Conservation (phyloP, 2,797 vertebrate species). For the Halcyon smyrnensis region DNA sequence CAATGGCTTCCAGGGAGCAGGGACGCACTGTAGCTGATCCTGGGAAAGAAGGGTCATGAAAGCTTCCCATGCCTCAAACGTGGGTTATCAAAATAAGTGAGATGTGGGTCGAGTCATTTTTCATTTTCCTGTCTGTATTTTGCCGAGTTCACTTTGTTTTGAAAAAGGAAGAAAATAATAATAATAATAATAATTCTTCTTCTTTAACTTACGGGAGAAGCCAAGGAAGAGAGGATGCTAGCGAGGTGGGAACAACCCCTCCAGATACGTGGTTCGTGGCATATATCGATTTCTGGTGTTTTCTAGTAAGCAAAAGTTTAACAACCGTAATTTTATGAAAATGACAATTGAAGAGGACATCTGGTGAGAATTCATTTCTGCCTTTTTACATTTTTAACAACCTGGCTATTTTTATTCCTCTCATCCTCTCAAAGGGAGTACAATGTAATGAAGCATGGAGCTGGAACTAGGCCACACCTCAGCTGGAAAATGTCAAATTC, state of each 20-base stretch:
- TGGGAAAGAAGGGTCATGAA: background rate
- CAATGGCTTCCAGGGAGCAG: background rate
- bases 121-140: background rate
- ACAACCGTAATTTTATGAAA: conserved; percentile 63
- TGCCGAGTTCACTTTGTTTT: background rate
- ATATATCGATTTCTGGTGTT: background rate
- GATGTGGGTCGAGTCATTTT: background rate
- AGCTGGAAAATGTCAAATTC: conserved; percentile 86
- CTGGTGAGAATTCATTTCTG: conserved; percentile 79
- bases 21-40: background rate
- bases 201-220: background rate
- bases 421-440: conserved; percentile 78
- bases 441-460: conserved; percentile 80
- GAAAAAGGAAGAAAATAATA: background rate
- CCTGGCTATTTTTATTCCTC: conserved; percentile 82
- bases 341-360: conserved; percentile 75
- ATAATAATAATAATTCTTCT: no score
- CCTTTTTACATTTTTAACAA: conserved; percentile 81
- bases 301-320: conserved; percentile 37
- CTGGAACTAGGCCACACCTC: conserved; percentile 83
- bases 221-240: background rate
- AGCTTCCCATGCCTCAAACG: background rate
- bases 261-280: background rate
- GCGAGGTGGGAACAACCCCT: background rate
- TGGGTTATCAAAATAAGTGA: background rate